These are phyloP conservation scores for Chelonia mydas DNA, from an alignment of 2,797 vertebrate species.

Conservation along the genomic window DNA sequence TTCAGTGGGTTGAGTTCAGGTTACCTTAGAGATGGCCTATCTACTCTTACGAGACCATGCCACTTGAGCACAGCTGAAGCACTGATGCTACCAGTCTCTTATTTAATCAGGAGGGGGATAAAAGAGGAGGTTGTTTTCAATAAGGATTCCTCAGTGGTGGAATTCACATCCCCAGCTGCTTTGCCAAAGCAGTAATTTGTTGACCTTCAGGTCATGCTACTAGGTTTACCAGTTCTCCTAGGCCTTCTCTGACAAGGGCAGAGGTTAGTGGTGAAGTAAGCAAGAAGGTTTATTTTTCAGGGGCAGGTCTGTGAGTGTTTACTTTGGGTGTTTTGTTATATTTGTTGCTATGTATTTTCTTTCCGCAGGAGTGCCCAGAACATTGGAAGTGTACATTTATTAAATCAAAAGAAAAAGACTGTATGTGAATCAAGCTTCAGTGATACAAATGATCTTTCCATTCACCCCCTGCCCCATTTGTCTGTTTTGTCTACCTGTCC, in stretches of 20 bases:
- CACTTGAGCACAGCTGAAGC: background rate
- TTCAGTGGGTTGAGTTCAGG: background rate
- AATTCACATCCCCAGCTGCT: background rate
- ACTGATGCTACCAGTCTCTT: background rate
- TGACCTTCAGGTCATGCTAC: background rate
- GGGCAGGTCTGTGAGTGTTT: background rate
- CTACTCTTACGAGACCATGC: background rate
- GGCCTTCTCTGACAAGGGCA: background rate
- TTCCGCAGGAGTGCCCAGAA: background rate
- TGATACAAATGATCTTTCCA: background rate
- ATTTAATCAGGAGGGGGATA: background rate
- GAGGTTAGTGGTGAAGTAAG: background rate
- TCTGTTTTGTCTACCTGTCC: background rate
- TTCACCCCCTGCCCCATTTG: background rate
- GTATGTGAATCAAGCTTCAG: background rate
- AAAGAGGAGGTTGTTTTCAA: background rate
- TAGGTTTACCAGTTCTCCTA: background rate
- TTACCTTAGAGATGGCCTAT: background rate
- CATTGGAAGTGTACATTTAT: background rate
- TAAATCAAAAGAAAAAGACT: background rate
- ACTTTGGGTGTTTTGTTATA: background rate
- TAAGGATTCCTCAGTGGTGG: background rate
- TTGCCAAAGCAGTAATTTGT: background rate
- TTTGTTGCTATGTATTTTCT: background rate
- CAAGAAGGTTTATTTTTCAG: background rate